Evolutionary conservation across 2,113 vertebrate genomes (phyloP).

Genomic region (Heliornis fulica): DNA sequence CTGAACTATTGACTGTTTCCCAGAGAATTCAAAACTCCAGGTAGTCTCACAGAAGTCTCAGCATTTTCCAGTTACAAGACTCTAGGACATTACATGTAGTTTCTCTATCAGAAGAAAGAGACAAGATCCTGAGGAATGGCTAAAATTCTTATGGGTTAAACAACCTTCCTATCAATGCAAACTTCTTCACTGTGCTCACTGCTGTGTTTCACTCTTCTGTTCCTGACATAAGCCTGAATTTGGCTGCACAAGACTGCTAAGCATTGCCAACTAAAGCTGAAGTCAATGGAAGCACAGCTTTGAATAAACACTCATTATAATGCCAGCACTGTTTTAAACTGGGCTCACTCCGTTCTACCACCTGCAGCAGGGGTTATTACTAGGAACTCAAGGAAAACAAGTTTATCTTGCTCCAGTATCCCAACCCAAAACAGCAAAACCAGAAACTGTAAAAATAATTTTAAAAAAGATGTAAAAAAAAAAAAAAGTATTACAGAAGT

Average conservation of each 20-base stretch:
- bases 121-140: background rate
- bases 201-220: background rate
- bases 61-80: background rate
- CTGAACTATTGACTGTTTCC: background rate
- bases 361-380: background rate
- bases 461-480: too few relatives aligned
- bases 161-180: background rate
- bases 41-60: background rate
- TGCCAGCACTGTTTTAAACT: background rate
- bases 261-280: background rate
- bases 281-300: background rate
- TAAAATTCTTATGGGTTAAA: background rate
- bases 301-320: background rate
- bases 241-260: background rate
- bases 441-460: background rate
- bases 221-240: background rate
- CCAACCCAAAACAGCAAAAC: background rate
- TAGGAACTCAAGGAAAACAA: background rate
- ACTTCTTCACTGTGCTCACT: background rate
- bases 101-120: background rate
- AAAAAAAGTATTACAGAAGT: background rate
- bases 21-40: background rate
- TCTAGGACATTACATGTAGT: fast-evolving
- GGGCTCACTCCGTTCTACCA: background rate
- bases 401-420: background rate